Base-by-base conservation (phyloP, 1,140 invertebrate genomes). In the Micrasema minimum region DNA sequence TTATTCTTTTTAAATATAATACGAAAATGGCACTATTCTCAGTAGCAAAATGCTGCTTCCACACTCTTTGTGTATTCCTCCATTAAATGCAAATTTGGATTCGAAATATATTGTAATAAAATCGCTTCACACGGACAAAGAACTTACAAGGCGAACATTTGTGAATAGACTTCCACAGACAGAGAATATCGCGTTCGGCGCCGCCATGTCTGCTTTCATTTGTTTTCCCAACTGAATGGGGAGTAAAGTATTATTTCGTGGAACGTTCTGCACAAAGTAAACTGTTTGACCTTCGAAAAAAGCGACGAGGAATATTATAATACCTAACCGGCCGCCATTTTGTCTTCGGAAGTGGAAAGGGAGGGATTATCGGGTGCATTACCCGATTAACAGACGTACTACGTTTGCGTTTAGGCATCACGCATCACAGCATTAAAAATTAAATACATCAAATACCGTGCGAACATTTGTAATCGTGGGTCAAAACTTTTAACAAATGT, bases 161-260 rank as follows among this genome's bases (percentile, higher is more conserved):
- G n/a, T 6, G n/a, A 46, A 46, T 46, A 46, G 43, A 45, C 3
- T 46, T 16, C 16, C 48, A 51, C 20, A 51, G 20, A 51, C 1
- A 20, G 7, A 18, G 48, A 22, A 51, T 51, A 3, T 51, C 48
- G 48, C 48, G 20, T 14, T 38, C 20, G 55, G 55, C 55, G 55
- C 55, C 55, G 37, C 55, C 55, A 59, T 59, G 55, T 59, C 55
- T 59, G 14, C 31, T 41, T 26, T 59, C 31, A 59, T 59, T 59
- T 59, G 55, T 59, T 59, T 38, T 59, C 12, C 18, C 55, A 59
- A 31, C 35, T 41, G 55, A 59, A 20, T n/a, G 37, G 55, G 11
- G 31, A 31, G 51, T 9, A 16, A 10, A 22, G 23, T 20, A 20
- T 48, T 53, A 31, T 35, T 53, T 31, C 51, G n/a, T 31, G 51